Evolutionary conservation across 2,888 invertebrate genomes (phyloP), one percentile per base, ranked within the genome.

Genomic region (Galeruca laticollis): DNA sequence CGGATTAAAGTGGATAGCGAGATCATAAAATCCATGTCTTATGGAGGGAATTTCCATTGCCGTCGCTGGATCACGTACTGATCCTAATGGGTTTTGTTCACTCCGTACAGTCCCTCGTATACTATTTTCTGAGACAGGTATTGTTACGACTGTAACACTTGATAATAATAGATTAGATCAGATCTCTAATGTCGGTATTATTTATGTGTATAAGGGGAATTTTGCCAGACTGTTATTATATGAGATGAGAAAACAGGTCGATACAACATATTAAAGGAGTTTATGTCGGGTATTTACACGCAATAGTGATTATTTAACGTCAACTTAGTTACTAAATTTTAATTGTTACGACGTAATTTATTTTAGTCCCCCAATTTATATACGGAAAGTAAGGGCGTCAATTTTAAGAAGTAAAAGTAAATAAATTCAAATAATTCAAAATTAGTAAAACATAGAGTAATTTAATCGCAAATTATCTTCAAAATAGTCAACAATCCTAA

Each of bases 1-100:
- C 62, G 75, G 71, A 75, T 74, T 75, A 74, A 75, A 74, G 74
- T 72, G 69, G 69, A 74, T 75, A 69, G 71, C 68, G 68, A 63
- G 69, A 63, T 67, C 72, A 72, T 76, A 73, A 76, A 73, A 71
- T 73, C 66, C 69, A 69, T 54, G 67, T 69, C 71, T 73, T 66
- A 69, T 69, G 71, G 65, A 33, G 67, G 67, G 61, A 73, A 69
- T 71, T 65, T 69, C 73, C 73, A 69, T 69, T 21, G 57, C 65
- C 65, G 35, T 63, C 65, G 57, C 59, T 43, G 62, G 70, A 59
- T 70, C 67, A 66, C 62, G 65, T 71, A 60, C 63, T 52, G 68
- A 59, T 63, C 70, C 47, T 13, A 61, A 49, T 59, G 40, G 59
- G 62, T 59, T 52, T 67, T 70, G 66, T 70, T 66, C 62, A 64